Evolutionary conservation across 2,797 vertebrate genomes (phyloP).

Genomic region (Pangasius mekongensis): DNA sequence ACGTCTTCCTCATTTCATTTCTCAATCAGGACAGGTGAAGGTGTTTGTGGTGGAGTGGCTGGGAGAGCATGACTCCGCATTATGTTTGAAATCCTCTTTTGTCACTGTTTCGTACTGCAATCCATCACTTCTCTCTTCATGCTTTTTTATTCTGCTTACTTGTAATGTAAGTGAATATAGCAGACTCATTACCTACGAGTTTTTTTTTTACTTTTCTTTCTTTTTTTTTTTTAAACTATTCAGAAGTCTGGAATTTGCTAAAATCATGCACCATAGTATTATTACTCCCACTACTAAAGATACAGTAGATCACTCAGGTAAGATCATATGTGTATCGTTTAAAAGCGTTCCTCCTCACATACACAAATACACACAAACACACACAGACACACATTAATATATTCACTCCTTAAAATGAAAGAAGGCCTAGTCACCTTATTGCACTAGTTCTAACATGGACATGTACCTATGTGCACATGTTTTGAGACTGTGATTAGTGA

Average conservation of each 20-base stretch:
- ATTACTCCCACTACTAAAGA: background rate
- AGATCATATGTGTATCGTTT: background rate
- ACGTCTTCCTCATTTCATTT: background rate
- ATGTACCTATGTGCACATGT: background rate
- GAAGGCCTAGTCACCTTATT: background rate
- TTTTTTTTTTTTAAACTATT: background rate
- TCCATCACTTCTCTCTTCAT: background rate
- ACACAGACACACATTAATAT: background rate
- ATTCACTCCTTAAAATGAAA: background rate
- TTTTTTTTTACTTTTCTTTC: background rate
- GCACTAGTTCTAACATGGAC: background rate
- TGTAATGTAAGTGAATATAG: background rate
- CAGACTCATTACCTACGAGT: background rate
- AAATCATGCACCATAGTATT: background rate
- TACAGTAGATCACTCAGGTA: background rate
- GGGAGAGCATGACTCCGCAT: slow-evolving; percentile 10
- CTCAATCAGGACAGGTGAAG: slow-evolving; percentile 14
- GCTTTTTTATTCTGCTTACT: background rate
- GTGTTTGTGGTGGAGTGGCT: slow-evolving; percentile 2
- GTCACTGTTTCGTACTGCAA: slow-evolving; percentile 5
- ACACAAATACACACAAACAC: background rate
- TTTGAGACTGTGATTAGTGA: background rate
- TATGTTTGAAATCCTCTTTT: slow-evolving; percentile 9
- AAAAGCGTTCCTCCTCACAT: background rate
- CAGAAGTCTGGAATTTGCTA: background rate